Conservation (phyloP, 1,140 invertebrate species). For the Drosophila novamexicana region DNA sequence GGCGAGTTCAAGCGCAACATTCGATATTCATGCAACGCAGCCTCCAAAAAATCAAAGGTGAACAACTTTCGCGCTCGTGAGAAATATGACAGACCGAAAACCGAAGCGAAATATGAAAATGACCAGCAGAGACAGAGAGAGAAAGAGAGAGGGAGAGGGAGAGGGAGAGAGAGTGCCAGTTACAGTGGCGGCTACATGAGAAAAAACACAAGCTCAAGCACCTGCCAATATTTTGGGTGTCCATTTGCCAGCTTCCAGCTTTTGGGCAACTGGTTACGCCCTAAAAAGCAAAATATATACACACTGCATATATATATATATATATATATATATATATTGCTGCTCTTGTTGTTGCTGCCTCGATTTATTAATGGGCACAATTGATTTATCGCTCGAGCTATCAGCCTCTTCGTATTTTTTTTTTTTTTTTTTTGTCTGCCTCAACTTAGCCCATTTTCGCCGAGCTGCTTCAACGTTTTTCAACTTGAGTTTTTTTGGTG, state of each 20-base stretch:
- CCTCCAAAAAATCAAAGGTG: slow-evolving; percentile 78
- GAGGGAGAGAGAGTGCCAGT: slow-evolving; percentile 27
- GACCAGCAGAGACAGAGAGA: not conserved
- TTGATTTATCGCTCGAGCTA: slow-evolving; percentile 44
- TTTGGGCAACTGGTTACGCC: slow-evolving; percentile 51
- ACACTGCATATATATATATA: not conserved
- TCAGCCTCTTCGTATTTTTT: slow-evolving; percentile 20
- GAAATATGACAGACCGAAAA: slow-evolving; percentile 68
- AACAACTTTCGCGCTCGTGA: slow-evolving; percentile 80
- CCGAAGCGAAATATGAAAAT: slow-evolving; percentile 52
- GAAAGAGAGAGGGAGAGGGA: slow-evolving; percentile 19
- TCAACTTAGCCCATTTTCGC: slow-evolving; percentile 40
- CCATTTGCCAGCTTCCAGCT: slow-evolving; percentile 34
- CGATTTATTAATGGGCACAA: slow-evolving; percentile 49
- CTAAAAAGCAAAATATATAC: not conserved
- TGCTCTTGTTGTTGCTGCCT: slow-evolving; percentile 12
- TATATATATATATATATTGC: slow-evolving; percentile 1
- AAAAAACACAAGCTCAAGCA: slow-evolving; percentile 43
- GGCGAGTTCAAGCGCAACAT: slow-evolving; percentile 72
- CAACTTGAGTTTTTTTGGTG: slow-evolving; percentile 6
- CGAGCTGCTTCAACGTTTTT: slow-evolving; percentile 13
- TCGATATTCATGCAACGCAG: slow-evolving; percentile 65
- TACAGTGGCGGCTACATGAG: slow-evolving; percentile 45
- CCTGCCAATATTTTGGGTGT: slow-evolving; percentile 67
- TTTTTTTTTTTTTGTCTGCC: slow-evolving; percentile 6